Evolutionary conservation across 2,888 invertebrate species (phyloP), one percentile per base, ranked within the genome.

Genomic region (Rhaphigaster nebulosa): DNA sequence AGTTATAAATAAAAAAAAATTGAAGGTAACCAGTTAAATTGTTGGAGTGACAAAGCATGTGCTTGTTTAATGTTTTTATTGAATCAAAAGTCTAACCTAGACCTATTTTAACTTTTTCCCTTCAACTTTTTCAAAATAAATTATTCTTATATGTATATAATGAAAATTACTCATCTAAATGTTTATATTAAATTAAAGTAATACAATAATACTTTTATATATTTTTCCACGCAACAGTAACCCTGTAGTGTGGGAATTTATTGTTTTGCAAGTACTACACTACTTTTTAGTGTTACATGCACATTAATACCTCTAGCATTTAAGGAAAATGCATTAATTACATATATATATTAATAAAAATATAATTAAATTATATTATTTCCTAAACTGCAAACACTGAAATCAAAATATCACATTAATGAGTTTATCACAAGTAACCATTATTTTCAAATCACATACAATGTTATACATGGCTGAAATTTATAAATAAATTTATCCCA

Each of bases 391-490:
- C 15, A 45, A 80, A n/a, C 76, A n/a, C 45, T 84, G 84, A 45
- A 84, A 84, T 84, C 45, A 84, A 84, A 45, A 45, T 84, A 84
- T 84, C 84, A 84, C 84, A 84, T 84, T 45, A 50, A 84, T 84
- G 45, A 84, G 13, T 84, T 80, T 84, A 84, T 84, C 84, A 84
- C 84, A 84, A 84, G 84, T 45, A 84, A 84, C 84, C 45, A 84
- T 84, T 80, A 80, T 41, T 80, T 84, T 84, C 45, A n/a, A 45
- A 84, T 84, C 84, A 84, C 84, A 84, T 84, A 15, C 45, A 45
- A 45, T 84, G 45, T n/a, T 41, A 45, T 80, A 84, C 8, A 76
- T 18, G 65, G 65, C 13, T 84, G 41, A 84, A 45, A 84, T 45
- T 84, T 84, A 45, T 45, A n/a, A 45, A n/a, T 84, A 84, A 45